Percentiles rank a stretch among this genome's conserved stretches.
Conservation (phyloP, 2,888 invertebrate species). For the Protonemura montana region DNA sequence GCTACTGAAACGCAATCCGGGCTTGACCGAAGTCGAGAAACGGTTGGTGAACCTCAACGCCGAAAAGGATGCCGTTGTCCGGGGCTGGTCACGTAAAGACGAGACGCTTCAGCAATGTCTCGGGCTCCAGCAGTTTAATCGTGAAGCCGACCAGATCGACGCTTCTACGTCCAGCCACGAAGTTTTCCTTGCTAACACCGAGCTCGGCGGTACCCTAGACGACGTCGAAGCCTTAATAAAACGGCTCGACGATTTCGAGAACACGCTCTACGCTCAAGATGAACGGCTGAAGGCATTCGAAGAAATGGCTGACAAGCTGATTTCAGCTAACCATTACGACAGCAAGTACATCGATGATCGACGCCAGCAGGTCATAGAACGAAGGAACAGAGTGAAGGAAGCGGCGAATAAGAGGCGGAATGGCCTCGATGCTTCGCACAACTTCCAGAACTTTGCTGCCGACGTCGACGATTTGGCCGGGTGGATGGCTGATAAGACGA, state of each 20-base stretch:
- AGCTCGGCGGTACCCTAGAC: conserved; percentile 87
- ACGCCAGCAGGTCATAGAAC: conserved; percentile 75
- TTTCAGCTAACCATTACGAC: conserved; percentile 81
- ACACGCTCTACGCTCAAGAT: conserved; percentile 91
- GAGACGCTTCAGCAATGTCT: conserved; percentile 86
- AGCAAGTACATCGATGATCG: conserved; percentile 75
- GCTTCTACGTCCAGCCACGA: conserved; percentile 93
- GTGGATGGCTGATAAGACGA: conserved; percentile 92
- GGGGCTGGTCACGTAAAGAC: conserved; percentile 87
- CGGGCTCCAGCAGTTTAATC: conserved; percentile 89
- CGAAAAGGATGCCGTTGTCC: conserved; percentile 77
- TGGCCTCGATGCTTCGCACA: conserved; percentile 81
- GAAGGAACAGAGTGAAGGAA: conserved; percentile 77
- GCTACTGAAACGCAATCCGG: conserved; percentile 75
- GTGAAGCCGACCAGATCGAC: conserved; percentile 97
- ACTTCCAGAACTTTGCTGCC: conserved; percentile 91
- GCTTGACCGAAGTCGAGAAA: conserved; percentile 77
- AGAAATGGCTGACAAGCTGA: conserved; percentile 82
- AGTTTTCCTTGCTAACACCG: conserved; percentile 88
- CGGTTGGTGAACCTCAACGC: conserved; percentile 75
- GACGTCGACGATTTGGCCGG: conserved; percentile 88
- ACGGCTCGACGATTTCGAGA: conserved; percentile 92
- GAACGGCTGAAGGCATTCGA: conserved; percentile 85
- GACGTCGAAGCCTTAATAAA: conserved; percentile 92
- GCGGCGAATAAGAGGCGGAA: conserved; percentile 77